phyloP scores from a whole-genome alignment of 1,140 invertebrate genomes.

The Pogonomyrmex californicus region DNA sequence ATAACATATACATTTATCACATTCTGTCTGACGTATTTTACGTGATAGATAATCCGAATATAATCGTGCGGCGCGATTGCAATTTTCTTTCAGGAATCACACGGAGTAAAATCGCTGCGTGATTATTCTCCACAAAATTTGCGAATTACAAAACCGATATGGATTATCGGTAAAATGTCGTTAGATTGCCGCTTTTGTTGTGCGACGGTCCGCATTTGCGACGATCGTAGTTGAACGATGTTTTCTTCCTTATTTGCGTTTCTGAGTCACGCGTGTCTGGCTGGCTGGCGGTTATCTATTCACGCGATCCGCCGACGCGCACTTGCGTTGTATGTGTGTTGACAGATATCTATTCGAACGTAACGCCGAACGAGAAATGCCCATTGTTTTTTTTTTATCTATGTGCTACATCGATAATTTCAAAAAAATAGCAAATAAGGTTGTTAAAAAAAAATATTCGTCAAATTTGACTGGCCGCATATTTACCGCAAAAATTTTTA shows the following conservation, averaged over 20 bases:
- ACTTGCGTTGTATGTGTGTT: neutral
- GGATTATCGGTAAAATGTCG: neutral
- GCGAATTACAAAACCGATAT: neutral
- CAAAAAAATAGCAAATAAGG: neutral
- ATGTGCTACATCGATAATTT: neutral
- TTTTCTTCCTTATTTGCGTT: constrained; percentile 62
- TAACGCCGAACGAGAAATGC: constrained; percentile 1
- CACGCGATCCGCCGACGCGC: constrained; percentile 36
- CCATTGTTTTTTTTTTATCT: too few species aligned
- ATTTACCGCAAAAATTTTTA: neutral
- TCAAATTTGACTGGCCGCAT: neutral
- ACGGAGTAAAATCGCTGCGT: neutral
- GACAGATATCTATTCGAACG: constrained; percentile 21
- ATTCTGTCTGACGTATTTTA: neutral
- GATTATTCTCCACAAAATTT: neutral
- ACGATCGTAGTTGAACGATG: neutral
- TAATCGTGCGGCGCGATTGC: neutral
- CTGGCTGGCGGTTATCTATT: constrained; percentile 49
- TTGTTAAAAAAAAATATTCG: neutral
- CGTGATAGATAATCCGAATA: neutral
- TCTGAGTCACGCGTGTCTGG: constrained; percentile 54
- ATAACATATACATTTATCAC: neutral
- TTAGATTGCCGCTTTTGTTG: constrained; percentile 20
- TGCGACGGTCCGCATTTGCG: neutral
- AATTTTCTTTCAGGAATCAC: neutral